phyloP scores from a whole-genome alignment of 2,888 invertebrate genomes.

The Ditula angustiorana region DNA sequence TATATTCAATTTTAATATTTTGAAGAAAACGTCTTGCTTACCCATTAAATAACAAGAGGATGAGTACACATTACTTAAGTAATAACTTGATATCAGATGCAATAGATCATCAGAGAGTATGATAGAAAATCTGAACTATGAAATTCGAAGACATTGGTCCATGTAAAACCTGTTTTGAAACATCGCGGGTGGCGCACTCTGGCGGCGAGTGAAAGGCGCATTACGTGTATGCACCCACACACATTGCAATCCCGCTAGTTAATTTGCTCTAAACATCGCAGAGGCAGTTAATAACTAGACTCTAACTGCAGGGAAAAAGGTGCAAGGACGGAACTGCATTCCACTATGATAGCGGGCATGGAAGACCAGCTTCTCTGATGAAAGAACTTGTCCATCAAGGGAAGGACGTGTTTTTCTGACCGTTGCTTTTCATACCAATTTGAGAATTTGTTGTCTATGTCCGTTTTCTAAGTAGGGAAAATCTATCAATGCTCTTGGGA shows the following conservation, averaged over 20 bases:
- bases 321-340: conserved; percentile 31
- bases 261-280: conserved; percentile 35
- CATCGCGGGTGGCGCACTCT: conserved; percentile 40
- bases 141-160: conserved; percentile 31
- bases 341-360: conserved; percentile 14
- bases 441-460: neutral
- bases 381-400: neutral
- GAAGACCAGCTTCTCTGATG: conserved; percentile 1
- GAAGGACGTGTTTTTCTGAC: neutral
- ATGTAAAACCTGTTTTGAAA: conserved; percentile 11
- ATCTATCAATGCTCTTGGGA: neutral
- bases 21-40: no score
- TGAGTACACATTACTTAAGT: no score
- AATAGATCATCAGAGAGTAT: no score
- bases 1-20: no score
- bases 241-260: conserved; percentile 12
- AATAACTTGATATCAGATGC: no score
- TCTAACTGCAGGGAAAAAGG: conserved; percentile 19
- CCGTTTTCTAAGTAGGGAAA: conserved; percentile 1
- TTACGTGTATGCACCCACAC: conserved; percentile 34
- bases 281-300: conserved; percentile 26
- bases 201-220: conserved; percentile 41
- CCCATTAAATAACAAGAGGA: no score
- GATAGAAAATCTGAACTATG: no score
- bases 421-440: no score